Evolutionary conservation across 2,888 invertebrate genomes (phyloP).

Genomic region (Drymonia ruficornis): DNA sequence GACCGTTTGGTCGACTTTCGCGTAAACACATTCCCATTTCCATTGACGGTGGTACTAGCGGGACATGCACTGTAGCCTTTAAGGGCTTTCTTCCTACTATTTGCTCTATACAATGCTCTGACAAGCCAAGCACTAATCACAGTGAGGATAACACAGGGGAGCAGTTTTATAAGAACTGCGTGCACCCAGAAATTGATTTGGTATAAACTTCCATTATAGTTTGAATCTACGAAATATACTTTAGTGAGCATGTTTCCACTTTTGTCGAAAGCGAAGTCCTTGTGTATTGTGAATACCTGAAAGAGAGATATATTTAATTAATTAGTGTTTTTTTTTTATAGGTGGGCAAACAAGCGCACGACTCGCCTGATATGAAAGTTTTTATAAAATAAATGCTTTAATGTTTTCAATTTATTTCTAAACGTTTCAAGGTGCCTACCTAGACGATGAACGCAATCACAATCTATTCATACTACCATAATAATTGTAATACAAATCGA

Average conservation of each 20-base stretch:
- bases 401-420: too few relatives aligned
- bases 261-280: slow-evolving; percentile 64
- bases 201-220: slow-evolving; percentile 85
- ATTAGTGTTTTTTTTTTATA: not conserved
- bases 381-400: too few relatives aligned
- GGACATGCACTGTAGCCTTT: slow-evolving; percentile 79
- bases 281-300: slow-evolving; percentile 75
- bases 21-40: slow-evolving; percentile 70
- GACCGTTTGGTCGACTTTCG: slow-evolving; percentile 71
- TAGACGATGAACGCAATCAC: too few relatives aligned
- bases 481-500: too few relatives aligned
- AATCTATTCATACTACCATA: too few relatives aligned
- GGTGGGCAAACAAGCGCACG: too few relatives aligned
- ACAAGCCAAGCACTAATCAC: slow-evolving; percentile 90
- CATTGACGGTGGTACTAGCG: slow-evolving; percentile 60
- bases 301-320: slow-evolving; percentile 29
- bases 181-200: slow-evolving; percentile 93
- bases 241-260: slow-evolving; percentile 59
- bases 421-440: too few relatives aligned
- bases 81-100: slow-evolving; percentile 87
- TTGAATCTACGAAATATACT: slow-evolving; percentile 81
- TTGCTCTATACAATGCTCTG: slow-evolving; percentile 88
- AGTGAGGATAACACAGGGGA: slow-evolving; percentile 92
- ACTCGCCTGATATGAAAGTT: too few relatives aligned
- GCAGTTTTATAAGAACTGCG: slow-evolving; percentile 90